Conservation (phyloP, 2,797 vertebrate genomes). For the Pipistrellus kuhlii region DNA sequence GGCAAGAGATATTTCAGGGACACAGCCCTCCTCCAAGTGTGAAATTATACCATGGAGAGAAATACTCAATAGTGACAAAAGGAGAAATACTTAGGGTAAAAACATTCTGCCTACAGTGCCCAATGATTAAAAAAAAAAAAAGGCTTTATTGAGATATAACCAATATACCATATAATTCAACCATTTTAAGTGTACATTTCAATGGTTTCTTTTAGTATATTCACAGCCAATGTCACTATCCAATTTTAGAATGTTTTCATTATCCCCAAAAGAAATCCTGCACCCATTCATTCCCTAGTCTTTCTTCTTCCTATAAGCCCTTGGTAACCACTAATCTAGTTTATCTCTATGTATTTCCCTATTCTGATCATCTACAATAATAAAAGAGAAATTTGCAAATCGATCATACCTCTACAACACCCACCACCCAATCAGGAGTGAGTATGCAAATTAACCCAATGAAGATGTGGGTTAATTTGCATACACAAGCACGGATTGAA, state of each 20-base stretch:
- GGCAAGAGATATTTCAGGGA: not conserved
- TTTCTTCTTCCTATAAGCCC: not conserved
- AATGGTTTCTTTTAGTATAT: slow-evolving; percentile 6
- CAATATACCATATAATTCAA: not conserved
- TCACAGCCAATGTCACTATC: not conserved
- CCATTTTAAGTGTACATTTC: not conserved
- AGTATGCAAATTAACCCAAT: too few species aligned
- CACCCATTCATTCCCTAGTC: not conserved
- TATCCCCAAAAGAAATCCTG: not conserved
- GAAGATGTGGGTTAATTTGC: too few species aligned
- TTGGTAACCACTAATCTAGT: not conserved
- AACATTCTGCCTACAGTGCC: not conserved
- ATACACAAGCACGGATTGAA: too few species aligned
- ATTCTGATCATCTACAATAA: not conserved
- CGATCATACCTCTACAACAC: rapidly evolving
- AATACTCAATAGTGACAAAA: not conserved
- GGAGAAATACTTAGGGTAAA: not conserved
- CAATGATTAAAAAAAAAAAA: not conserved
- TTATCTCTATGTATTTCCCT: not conserved
- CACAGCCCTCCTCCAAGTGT: not conserved
- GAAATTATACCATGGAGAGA: not conserved
- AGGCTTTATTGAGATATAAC: not conserved
- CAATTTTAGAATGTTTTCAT: slow-evolving; percentile 43
- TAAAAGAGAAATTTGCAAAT: too few species aligned
- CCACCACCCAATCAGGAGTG: too few species aligned